These are phyloP conservation scores for Leucozona laternaria DNA, from an alignment of 2,888 invertebrate genomes.

Conservation along the genomic window DNA sequence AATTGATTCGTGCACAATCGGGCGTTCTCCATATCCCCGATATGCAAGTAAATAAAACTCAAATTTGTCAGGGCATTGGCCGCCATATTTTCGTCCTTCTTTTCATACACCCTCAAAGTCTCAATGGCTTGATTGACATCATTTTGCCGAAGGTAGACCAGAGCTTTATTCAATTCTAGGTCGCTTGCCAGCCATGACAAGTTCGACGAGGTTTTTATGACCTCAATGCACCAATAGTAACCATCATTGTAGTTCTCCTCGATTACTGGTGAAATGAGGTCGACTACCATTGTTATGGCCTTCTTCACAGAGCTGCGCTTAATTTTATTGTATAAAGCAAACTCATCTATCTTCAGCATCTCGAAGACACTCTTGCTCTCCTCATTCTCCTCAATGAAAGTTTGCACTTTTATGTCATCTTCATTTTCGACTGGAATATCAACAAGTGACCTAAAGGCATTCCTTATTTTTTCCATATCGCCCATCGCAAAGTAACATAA, in stretches of 20 bases:
- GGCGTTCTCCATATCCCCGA: conserved; percentile 91
- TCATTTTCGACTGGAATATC: conserved; percentile 93
- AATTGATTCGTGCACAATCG: conserved; percentile 90
- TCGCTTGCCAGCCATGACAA: conserved; percentile 93
- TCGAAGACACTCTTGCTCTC: conserved; percentile 86
- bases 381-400: conserved; percentile 78
- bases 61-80: conserved; percentile 94
- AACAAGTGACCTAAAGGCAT: conserved; percentile 94
- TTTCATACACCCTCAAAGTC: conserved; percentile 93
- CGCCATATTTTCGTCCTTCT: conserved; percentile 92
- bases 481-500: conserved; percentile 94
- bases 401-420: conserved; percentile 90
- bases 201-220: conserved; percentile 93
- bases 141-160: conserved; percentile 92
- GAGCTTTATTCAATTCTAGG: conserved; percentile 95
- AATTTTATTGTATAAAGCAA: conserved; percentile 89
- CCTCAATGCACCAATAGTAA: conserved; percentile 95
- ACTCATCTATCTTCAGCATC: conserved; percentile 90
- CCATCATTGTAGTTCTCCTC: conserved; percentile 88
- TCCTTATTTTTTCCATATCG: conserved; percentile 96
- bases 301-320: conserved; percentile 90
- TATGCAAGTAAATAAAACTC: conserved; percentile 91
- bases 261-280: conserved; percentile 94
- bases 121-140: conserved; percentile 92
- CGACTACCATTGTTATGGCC: conserved; percentile 93